A percentile compares a stretch with the other conserved stretches of the same genome.
Conservation (phyloP, 2,888 invertebrate genomes). For the Strigamia transsilvanica region DNA sequence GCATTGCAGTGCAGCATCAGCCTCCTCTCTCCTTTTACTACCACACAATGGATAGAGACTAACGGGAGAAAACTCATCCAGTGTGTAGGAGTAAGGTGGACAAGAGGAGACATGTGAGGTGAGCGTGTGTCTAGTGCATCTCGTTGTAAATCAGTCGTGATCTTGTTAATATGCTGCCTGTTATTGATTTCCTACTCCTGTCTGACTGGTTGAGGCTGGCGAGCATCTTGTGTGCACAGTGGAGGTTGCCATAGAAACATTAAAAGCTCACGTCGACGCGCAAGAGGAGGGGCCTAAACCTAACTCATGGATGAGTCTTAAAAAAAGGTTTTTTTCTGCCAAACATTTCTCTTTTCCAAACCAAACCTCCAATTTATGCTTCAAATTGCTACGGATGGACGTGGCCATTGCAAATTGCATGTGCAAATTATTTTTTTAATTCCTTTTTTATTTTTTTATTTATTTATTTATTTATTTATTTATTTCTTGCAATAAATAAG, state of each 20-base stretch:
- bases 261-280: constrained; percentile 50
- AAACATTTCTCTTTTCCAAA: background rate
- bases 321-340: constrained; percentile 2
- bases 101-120: constrained; percentile 42
- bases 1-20: constrained; percentile 30
- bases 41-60: constrained; percentile 20
- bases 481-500: background rate
- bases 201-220: constrained; percentile 46
- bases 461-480: too few species aligned
- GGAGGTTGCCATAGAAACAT: constrained; percentile 50
- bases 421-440: background rate
- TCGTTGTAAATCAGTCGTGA: constrained; percentile 51
- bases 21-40: constrained; percentile 1
- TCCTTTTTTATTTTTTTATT: too few species aligned
- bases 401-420: background rate
- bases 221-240: constrained; percentile 50
- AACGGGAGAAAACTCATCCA: background rate
- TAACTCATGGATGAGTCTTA: constrained; percentile 39
- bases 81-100: constrained; percentile 33
- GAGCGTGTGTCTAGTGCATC: constrained; percentile 46
- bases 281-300: constrained; percentile 40
- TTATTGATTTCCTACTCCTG: constrained; percentile 51
- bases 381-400: background rate
- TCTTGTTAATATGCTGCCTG: constrained; percentile 51
- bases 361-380: background rate